phyloP scores from a whole-genome alignment of 2,888 invertebrate species.

The Ichneumon xanthorius region DNA sequence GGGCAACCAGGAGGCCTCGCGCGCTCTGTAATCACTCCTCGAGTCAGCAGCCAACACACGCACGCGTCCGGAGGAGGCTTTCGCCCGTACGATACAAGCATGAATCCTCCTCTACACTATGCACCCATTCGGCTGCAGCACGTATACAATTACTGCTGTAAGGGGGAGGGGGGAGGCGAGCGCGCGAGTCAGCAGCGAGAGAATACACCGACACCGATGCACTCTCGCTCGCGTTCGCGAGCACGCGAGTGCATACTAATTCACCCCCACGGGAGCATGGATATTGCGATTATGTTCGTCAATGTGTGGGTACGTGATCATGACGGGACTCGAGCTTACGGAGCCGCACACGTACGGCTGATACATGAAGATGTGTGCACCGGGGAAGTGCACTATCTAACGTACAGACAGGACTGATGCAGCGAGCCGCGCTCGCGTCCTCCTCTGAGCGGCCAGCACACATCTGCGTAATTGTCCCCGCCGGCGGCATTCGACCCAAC shows the following conservation, averaged over 20 bases:
- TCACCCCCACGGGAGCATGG: conserved; percentile 74
- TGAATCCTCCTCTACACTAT: conserved; percentile 60
- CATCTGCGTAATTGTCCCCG: conserved; percentile 85
- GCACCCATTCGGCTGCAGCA: conserved; percentile 60
- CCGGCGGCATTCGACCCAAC: conserved; percentile 81
- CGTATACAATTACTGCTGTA: conserved; percentile 67
- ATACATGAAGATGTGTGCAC: conserved; percentile 50
- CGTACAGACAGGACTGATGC: not conserved
- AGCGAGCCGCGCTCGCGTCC: conserved; percentile 35
- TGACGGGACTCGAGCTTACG: conserved; percentile 56
- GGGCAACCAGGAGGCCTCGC: conserved; percentile 81
- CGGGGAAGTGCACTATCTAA: conserved; percentile 53
- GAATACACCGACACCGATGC: conserved; percentile 64
- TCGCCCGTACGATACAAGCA: conserved; percentile 57
- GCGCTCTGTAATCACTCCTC: conserved; percentile 84
- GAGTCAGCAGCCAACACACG: conserved; percentile 65
- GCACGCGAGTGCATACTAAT: conserved; percentile 79
- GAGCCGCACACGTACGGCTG: conserved; percentile 41
- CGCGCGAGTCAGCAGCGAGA: conserved; percentile 58
- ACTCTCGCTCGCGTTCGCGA: conserved; percentile 65
- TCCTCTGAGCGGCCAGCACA: conserved; percentile 73
- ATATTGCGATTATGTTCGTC: conserved; percentile 73
- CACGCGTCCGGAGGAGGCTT: conserved; percentile 39
- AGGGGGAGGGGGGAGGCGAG: conserved; percentile 61
- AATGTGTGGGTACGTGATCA: conserved; percentile 60